Percentiles rank a stretch among this genome's conserved stretches.
Evolutionary conservation across 2,113 vertebrate species (phyloP).

Genomic region (Balaenoptera acutorostrata): DNA sequence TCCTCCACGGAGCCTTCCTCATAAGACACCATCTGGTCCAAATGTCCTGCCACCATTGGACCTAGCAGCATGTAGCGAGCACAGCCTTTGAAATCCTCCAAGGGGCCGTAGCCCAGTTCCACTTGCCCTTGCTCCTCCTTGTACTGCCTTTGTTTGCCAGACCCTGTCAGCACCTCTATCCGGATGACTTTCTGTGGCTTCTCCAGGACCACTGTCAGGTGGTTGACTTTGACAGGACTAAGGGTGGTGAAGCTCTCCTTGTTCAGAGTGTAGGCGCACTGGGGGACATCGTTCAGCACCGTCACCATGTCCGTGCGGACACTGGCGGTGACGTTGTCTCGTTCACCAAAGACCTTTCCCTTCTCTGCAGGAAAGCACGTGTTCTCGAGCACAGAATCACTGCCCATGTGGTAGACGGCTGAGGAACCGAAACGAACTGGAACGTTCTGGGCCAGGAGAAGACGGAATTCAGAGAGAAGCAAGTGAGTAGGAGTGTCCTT

Average conservation of each 20-base stretch:
- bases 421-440: slow-evolving; percentile 85
- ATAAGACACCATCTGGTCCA: slow-evolving; percentile 77
- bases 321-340: slow-evolving; percentile 80
- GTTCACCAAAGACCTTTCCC: slow-evolving; percentile 73
- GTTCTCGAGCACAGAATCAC: slow-evolving; percentile 83
- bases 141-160: slow-evolving; percentile 41
- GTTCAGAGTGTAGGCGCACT: slow-evolving; percentile 80
- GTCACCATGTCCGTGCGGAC: slow-evolving; percentile 80
- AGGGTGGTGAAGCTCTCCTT: slow-evolving; percentile 82
- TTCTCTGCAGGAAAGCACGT: slow-evolving; percentile 81
- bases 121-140: slow-evolving; percentile 77
- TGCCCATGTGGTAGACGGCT: slow-evolving; percentile 86
- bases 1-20: neutral
- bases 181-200: slow-evolving; percentile 69
- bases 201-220: slow-evolving; percentile 80
- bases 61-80: slow-evolving; percentile 77
- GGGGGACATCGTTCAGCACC: slow-evolving; percentile 68
- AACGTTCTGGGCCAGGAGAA: slow-evolving; percentile 83
- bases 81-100: slow-evolving; percentile 60
- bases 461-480: slow-evolving; percentile 85
- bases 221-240: slow-evolving; percentile 77
- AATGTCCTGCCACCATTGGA: slow-evolving; percentile 76
- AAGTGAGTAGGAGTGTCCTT: slow-evolving; percentile 90
- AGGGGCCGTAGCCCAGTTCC: slow-evolving; percentile 76
- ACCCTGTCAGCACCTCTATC: slow-evolving; percentile 82